Base-by-base conservation (phyloP, 2,113 vertebrate genomes). In the Ammospiza nelsoni region DNA sequence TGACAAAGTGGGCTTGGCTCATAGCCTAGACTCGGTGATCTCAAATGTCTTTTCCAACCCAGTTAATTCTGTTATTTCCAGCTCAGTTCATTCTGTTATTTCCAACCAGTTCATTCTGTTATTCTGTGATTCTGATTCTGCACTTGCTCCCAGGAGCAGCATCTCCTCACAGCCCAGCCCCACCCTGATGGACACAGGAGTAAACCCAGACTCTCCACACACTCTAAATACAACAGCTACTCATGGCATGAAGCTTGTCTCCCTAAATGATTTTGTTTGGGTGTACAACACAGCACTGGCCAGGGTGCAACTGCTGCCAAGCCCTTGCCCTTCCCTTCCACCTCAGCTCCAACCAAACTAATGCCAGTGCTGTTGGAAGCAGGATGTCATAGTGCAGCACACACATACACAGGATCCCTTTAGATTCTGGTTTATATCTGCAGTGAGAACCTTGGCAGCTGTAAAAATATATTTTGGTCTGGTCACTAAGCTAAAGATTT, bases 361-460 rank as follows among this genome's bases (percentile, higher is more conserved):
- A 78, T 58, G 87, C 76, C 92, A 94, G 91, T 31, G 28, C 82
- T 91, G 29, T 68, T 92, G 22, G 66, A 83, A 89, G 76, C 25
- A 65, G 92, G 75, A 58, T 91, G 49, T 86, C 93, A 74, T 62
- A 83, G 84, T 71, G 62, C 77, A 94, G 67, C 67, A 62, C 69
- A 82, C 41, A 35, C 46, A 91, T 28, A 43, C 58, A 86, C 54
- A 68, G 37, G 37, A 72, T 87, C 94, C n/a, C 80, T 92, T 91
- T 55, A 76, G 86, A 96, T 95, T 96, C 96, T 97, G 94, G 63
- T 84, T 96, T 97, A 75, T 96, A 89, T 93, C 97, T 91, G 84
- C 75, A 96, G 5, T 51, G 76, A 96, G 86, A 87, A 71, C 72
- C 77, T 90, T 96, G 93, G 79, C 94, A 96, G 96, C 93, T 95